Percentiles rank a stretch among this genome's conserved stretches.
Conservation (phyloP, 1,140 invertebrate genomes). For the Heterodera carotae region DNA sequence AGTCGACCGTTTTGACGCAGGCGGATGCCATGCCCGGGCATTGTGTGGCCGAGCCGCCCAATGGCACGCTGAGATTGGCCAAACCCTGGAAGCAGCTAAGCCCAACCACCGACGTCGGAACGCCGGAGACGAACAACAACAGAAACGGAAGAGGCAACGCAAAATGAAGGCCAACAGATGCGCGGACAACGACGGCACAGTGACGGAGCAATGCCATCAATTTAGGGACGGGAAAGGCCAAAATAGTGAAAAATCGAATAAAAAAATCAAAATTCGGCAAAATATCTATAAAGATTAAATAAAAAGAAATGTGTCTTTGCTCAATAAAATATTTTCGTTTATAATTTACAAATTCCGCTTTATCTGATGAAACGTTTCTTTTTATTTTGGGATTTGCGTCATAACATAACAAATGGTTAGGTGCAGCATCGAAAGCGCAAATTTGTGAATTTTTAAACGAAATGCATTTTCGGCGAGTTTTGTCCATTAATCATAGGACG, state of each 20-base stretch:
- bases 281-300: background rate
- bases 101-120: background rate
- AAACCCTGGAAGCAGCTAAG: constrained; percentile 25
- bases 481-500: background rate
- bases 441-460: background rate
- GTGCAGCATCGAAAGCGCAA: background rate
- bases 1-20: constrained; percentile 18
- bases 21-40: background rate
- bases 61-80: background rate
- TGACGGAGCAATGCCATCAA: background rate
- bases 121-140: background rate
- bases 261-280: background rate
- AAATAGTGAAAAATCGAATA: background rate
- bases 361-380: background rate
- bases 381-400: background rate
- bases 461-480: background rate
- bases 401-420: background rate
- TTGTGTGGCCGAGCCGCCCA: constrained; percentile 1
- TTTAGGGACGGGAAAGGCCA: background rate
- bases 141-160: background rate
- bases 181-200: background rate
- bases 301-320: background rate
- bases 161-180: background rate
- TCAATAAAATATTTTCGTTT: background rate
- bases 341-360: background rate